Conservation (phyloP, 2,797 vertebrate species). For the Sebastolobus alascanus region DNA sequence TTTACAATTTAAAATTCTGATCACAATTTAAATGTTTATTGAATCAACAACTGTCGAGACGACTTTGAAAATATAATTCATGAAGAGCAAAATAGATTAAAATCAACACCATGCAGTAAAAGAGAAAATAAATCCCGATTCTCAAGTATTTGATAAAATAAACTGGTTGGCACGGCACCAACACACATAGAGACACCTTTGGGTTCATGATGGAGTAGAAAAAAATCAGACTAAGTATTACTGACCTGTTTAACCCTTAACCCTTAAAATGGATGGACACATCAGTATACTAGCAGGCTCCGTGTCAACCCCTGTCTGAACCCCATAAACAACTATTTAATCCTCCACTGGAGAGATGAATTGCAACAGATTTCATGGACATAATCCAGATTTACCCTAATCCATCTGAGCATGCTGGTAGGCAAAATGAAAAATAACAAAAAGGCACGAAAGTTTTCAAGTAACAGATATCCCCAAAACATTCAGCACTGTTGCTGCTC, state of each 20-base stretch:
- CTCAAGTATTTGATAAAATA: slow-evolving; percentile 18
- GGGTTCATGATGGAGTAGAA: slow-evolving; percentile 18
- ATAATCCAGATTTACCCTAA: slow-evolving; percentile 71
- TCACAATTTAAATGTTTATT: slow-evolving; percentile 67
- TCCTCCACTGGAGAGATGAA: slow-evolving; percentile 53
- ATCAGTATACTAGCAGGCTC: slow-evolving; percentile 33
- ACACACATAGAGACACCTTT: slow-evolving; percentile 22
- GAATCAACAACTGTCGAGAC: slow-evolving; percentile 28
- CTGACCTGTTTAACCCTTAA: slow-evolving; percentile 25
- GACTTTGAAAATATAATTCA: slow-evolving; percentile 24
- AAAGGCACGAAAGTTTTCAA: slow-evolving; percentile 34
- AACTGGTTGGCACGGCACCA: slow-evolving; percentile 65
- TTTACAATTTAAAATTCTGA: neutral
- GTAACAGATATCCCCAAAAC: slow-evolving; percentile 49
- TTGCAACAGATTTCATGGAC: slow-evolving; percentile 56
- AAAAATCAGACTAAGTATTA: neutral
- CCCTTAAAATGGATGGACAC: slow-evolving; percentile 30
- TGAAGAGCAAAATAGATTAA: slow-evolving; percentile 21
- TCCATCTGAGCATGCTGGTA: slow-evolving; percentile 39
- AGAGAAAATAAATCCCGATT: slow-evolving; percentile 18
- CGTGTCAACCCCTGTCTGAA: slow-evolving; percentile 30
- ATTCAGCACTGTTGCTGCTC: neutral
- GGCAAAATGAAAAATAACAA: slow-evolving; percentile 34
- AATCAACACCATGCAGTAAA: slow-evolving; percentile 1
- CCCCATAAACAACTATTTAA: slow-evolving; percentile 51